phyloP scores from a whole-genome alignment of 2,797 vertebrate species.

The Corythornis leucogaster region DNA sequence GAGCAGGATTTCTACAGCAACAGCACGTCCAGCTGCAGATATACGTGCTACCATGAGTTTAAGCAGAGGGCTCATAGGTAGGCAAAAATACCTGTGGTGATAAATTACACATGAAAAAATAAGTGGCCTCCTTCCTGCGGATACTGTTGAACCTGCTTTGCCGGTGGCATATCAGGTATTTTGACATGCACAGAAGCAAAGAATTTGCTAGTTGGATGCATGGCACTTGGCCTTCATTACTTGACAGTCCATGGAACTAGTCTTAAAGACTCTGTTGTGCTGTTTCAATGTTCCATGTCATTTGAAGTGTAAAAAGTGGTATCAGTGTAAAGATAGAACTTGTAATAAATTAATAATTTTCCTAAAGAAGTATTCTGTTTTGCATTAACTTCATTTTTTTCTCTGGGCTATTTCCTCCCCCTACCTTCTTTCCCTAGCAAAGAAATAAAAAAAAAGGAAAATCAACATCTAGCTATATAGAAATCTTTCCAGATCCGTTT shows the following conservation, averaged over 20 bases:
- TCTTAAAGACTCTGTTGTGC: slow-evolving; percentile 8
- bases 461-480: background rate
- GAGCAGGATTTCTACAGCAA: slow-evolving; percentile 56
- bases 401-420: background rate
- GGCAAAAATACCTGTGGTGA: slow-evolving; percentile 61
- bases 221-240: background rate
- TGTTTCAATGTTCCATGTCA: background rate
- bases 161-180: background rate
- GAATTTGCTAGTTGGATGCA: background rate
- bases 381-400: background rate
- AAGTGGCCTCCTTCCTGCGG: slow-evolving; percentile 67
- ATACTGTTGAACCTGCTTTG: slow-evolving; percentile 19
- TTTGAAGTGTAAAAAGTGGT: background rate
- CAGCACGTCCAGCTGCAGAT: slow-evolving; percentile 57
- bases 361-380: background rate
- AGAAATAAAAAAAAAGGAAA: background rate
- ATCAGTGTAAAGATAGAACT: background rate
- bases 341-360: background rate
- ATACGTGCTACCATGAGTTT: slow-evolving; percentile 51
- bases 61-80: slow-evolving; percentile 54
- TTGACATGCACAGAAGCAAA: slow-evolving; percentile 18
- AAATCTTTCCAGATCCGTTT: background rate
- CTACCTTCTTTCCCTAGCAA: background rate
- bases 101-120: slow-evolving; percentile 53
- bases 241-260: background rate